Base-by-base conservation (phyloP, 2,797 vertebrate genomes). In the Cygnus olor region DNA sequence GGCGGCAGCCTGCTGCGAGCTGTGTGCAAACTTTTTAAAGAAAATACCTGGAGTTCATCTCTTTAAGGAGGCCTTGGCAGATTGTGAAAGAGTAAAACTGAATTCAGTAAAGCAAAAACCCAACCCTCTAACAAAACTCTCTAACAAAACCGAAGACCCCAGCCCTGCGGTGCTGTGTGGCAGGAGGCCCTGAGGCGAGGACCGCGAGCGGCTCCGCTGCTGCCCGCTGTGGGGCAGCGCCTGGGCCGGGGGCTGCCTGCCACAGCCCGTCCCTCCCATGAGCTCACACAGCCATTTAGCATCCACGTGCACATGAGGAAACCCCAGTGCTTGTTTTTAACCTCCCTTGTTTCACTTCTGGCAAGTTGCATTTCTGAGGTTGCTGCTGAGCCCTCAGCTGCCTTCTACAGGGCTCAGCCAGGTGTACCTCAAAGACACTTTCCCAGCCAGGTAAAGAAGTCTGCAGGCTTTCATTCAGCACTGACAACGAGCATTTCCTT, bases 371-470 rank as follows among this genome's bases (percentile, higher is more conserved):
- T 71, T 85, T 57, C 18, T 40, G n/a, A 60, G 2, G 6, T 21
- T 0, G 0, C 18, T 51, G 11, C 30, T 0, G 6, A 76, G 30
- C n/a, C 36, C 27, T 27, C 13, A 9, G 0, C 17, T 0, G 0
- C 16, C 6, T 30, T 61, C 65, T 36, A 4, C 32, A 14, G 18
- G 45, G 34, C 9, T 36, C 25, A 28, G 11, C 13, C 42, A 6
- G 14, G 20, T n/a, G 36, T 21, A 9, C 24, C 19, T 21, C 69
- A 27, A n/a, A 36, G 10, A 9, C 1, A 1, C 9, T 44, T 74
- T 78, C 34, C 28, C 70, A 94, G 61, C 1, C 3, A 10, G 24
- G 24, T 32, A 4, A 18, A 5, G 14, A 69, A 7, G 1, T 20
- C 25, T 10, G n/a, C 20, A 14, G 10, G 0, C 7, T 2, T 38